phyloP scores from a whole-genome alignment of 2,888 invertebrate genomes.

The Bursaphelenchus okinawaensis region DNA sequence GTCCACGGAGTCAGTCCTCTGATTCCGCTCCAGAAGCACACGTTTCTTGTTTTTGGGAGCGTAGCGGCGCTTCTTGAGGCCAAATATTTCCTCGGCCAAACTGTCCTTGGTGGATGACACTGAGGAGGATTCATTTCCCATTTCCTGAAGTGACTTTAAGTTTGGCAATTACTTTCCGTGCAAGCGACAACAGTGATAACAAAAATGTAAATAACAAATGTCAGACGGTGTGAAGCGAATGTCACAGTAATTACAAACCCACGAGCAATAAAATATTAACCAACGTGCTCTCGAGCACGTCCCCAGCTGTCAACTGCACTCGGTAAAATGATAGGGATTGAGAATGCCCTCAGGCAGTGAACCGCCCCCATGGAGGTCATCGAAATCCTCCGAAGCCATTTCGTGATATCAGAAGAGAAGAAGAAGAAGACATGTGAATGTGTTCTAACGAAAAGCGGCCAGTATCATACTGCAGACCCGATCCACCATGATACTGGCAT shows the following conservation, averaged over 20 bases:
- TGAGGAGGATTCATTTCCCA: constrained; percentile 12
- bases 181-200: too few relatives aligned
- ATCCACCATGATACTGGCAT: too few relatives aligned
- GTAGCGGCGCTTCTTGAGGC: constrained; percentile 3
- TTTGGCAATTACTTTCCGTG: too few relatives aligned
- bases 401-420: neutral
- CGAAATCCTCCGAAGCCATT: neutral
- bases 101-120: constrained; percentile 1
- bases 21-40: constrained; percentile 6
- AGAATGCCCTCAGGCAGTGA: neutral
- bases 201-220: too few relatives aligned
- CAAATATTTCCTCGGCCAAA: neutral
- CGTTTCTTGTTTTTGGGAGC: constrained; percentile 11
- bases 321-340: neutral
- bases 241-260: too few relatives aligned
- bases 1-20: constrained; percentile 8
- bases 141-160: neutral
- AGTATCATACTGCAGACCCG: too few relatives aligned
- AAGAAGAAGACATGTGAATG: neutral
- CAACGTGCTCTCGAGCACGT: too few relatives aligned
- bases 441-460: neutral
- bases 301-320: neutral
- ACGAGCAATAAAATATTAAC: too few relatives aligned
- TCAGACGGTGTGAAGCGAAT: too few relatives aligned
- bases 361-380: neutral